A percentile compares a stretch with the other conserved stretches of the same genome.
Evolutionary conservation across 2,797 vertebrate species (phyloP).

Genomic region (Bradypodion ventrale): DNA sequence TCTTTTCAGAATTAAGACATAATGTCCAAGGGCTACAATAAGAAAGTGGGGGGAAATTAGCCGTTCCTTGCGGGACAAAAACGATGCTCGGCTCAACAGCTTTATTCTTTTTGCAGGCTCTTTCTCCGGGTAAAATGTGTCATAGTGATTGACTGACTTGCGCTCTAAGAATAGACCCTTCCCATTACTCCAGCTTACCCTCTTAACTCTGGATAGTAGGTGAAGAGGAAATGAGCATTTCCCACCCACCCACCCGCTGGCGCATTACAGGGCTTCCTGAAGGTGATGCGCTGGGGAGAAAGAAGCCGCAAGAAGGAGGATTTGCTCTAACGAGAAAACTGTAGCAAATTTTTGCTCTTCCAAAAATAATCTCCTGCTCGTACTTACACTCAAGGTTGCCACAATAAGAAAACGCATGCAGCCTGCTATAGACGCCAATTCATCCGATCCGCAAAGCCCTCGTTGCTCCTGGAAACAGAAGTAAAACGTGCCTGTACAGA

Average conservation of each 20-base stretch:
- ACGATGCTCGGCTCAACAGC: background rate
- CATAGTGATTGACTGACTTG: constrained; percentile 6
- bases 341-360: constrained; percentile 11
- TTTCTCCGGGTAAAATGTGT: background rate
- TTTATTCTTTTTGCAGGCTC: background rate
- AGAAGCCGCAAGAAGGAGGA: background rate
- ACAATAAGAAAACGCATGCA: background rate
- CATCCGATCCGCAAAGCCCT: no score
- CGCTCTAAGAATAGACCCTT: background rate
- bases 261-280: background rate
- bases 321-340: constrained; percentile 15
- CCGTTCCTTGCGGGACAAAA: background rate
- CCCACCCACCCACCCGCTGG: background rate
- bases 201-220: background rate
- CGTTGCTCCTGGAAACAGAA: no score
- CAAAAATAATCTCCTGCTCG: background rate
- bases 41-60: background rate
- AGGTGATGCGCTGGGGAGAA: background rate
- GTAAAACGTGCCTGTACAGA: no score
- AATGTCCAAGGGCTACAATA: background rate
- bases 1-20: background rate
- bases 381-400: constrained; percentile 13
- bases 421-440: background rate
- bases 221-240: background rate
- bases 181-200: background rate